Evolutionary conservation across 2,888 invertebrate genomes (phyloP), one percentile per base, ranked within the genome.

Genomic region (Tholera decimalis): DNA sequence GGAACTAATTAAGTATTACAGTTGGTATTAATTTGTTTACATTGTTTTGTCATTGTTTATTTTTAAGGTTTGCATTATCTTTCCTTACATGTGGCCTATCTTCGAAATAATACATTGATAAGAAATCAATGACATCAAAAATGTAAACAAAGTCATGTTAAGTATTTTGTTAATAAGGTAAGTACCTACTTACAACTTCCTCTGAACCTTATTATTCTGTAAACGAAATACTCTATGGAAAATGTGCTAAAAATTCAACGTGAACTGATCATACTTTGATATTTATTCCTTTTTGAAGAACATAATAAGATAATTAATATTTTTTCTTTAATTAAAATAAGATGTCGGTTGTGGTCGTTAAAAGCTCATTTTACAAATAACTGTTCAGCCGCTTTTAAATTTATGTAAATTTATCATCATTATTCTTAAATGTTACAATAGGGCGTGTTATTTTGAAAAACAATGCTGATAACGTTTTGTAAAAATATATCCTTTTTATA

Each of bases 1-100:
- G 41, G 11, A 20, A 18, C 26, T 63, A 20, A 33, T 50, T 20
- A 20, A 13, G 44, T 56, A 47, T 43, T 26, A 51, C 49, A 7
- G 18, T 35, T 49, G 9, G 30, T 22, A 74, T 28, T 47, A 46
- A 47, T 35, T 41, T 76, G 70, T 64, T 67, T 66, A 51, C 71
- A 68, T 59, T 68, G 59, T 58, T 58, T 64, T 73, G 72, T 73
- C 63, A 60, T 51, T 73, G 66, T 73, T 73, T 73, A 64, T 54
- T 80, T 63, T 74, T 71, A 73, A 68, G 73, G 72, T 75, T 43
- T 61, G 15, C 49, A 63, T 77, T 80, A 83, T 79, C 77, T 63
- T 66, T 55, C 60, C 62, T 79, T 58, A 55, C 46, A 41, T 33
- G 30, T 43, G 33, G 57, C 54, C 35, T 74, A 73, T 66, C 37